Base-by-base conservation (phyloP, 1,140 invertebrate species). In the Hyles vespertilio region DNA sequence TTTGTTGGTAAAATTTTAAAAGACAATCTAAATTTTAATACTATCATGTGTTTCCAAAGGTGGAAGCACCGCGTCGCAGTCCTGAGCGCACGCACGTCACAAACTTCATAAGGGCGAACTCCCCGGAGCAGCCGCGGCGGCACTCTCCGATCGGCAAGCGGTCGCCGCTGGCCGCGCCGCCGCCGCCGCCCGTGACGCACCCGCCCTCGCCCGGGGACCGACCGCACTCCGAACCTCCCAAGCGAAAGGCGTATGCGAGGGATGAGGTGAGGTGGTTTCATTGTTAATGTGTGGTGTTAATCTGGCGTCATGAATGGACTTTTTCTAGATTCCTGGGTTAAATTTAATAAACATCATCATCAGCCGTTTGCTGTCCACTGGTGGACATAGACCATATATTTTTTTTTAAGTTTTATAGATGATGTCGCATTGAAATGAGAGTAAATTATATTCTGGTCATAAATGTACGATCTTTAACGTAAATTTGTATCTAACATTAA, bases 41-140 rank as follows among this genome's bases (percentile, higher is more conserved):
- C 48, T 45, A 3, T n/a, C 22, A 56, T 58, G 5, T 46, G 10
- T 10, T 55, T 12, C 22, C 45, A 2, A 32, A 88, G 81, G 78
- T 82, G 70, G 84, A 88, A 63, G 81, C 80, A n/a, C 85, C 85
- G 5, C 74, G 83, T 36, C 78, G 85, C 33, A 88, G 85, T 56
- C 85, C 85, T 12, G 83, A 86, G 66, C 80, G 83, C 60, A 88
- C 85, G 52, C 85, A 88, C 63, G 65, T 88, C 49, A 88, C 85
- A 3, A 88, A 88, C 65, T 88, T 88, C 75, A 88, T 88, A 59
- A 74, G 81, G n/a, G 85, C 84, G 5, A 86, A 84, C 65, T 84
- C 83, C 32, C 83, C 84, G 12, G 81, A 86, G 60, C 75, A 75
- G 5, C 65, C 75, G 5, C 70, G 79, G 4, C 62, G 79, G 6